Percentiles rank a stretch among this genome's conserved stretches.
Conservation (phyloP, 2,888 invertebrate species). For the Vesta saturnalis region DNA sequence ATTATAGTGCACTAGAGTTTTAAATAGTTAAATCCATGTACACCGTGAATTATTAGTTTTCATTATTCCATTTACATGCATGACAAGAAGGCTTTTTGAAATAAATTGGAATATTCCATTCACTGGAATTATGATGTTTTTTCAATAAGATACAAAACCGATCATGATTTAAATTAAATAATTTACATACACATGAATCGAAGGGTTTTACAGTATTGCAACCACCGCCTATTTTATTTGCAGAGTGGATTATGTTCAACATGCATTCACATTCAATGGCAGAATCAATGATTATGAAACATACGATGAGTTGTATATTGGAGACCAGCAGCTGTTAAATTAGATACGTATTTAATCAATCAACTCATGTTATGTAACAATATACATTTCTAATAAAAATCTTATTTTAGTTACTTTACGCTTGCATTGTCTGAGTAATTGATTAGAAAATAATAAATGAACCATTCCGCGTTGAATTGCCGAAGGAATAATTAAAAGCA, state of each 20-base stretch:
- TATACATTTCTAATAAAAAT: too few relatives aligned
- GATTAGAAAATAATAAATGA: too few relatives aligned
- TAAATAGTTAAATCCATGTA: too few relatives aligned
- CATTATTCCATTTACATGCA: slow-evolving; percentile 7
- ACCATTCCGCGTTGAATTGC: too few relatives aligned
- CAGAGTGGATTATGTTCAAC: slow-evolving; percentile 46
- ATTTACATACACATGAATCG: slow-evolving; percentile 40
- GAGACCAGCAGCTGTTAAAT: too few relatives aligned
- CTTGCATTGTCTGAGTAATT: too few relatives aligned
- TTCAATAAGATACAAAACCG: slow-evolving; percentile 50
- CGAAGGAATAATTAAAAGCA: too few relatives aligned
- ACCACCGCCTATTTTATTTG: slow-evolving; percentile 46
- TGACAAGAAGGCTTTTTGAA: slow-evolving; percentile 25
- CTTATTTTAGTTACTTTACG: too few relatives aligned
- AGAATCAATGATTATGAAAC: slow-evolving; percentile 49
- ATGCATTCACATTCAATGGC: slow-evolving; percentile 50
- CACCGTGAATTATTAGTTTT: too few relatives aligned
- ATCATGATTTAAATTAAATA: slow-evolving; percentile 41
- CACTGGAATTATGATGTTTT: slow-evolving; percentile 30
- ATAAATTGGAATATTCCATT: slow-evolving; percentile 24
- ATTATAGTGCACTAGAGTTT: too few relatives aligned
- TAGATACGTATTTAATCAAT: not conserved
- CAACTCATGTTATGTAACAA: too few relatives aligned
- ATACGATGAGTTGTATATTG: not conserved
- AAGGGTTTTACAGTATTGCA: slow-evolving; percentile 45